These are phyloP conservation scores for Ophion ventricosus DNA, from an alignment of 2,888 invertebrate species.

Conservation along the genomic window DNA sequence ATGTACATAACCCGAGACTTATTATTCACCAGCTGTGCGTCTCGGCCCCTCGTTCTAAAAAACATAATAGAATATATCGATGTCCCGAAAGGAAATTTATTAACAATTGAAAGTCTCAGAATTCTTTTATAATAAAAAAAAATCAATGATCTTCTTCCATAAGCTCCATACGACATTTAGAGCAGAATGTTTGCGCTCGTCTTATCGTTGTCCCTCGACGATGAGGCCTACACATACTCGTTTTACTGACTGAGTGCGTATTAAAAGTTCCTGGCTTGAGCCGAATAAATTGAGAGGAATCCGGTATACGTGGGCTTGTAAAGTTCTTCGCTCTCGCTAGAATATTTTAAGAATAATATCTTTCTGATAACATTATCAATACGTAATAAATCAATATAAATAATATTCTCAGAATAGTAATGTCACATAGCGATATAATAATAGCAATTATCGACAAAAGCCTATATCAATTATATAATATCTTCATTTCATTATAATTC, in stretches of 20 bases:
- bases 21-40: constrained; percentile 50
- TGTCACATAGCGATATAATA: not conserved
- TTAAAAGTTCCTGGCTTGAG: constrained; percentile 21
- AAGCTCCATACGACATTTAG: constrained; percentile 1
- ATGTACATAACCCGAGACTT: constrained; percentile 26
- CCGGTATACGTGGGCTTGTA: not conserved
- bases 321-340: not conserved
- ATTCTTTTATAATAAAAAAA: constrained; percentile 2
- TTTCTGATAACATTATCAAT: not conserved
- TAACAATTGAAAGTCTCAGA: not conserved
- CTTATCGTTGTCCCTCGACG: constrained; percentile 35
- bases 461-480: not conserved
- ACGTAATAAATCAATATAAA: not conserved
- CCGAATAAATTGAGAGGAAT: not conserved
- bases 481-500: not conserved
- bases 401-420: not conserved
- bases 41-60: constrained; percentile 5
- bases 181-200: constrained; percentile 29
- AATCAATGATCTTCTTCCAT: not conserved
- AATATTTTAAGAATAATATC: not conserved
- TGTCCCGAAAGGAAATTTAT: not conserved
- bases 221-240: not conserved
- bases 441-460: too few species aligned
- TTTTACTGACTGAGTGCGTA: constrained; percentile 1
- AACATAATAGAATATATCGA: not conserved